phyloP scores from a whole-genome alignment of 2,797 vertebrate species.

The Toxotes lorentzi region DNA sequence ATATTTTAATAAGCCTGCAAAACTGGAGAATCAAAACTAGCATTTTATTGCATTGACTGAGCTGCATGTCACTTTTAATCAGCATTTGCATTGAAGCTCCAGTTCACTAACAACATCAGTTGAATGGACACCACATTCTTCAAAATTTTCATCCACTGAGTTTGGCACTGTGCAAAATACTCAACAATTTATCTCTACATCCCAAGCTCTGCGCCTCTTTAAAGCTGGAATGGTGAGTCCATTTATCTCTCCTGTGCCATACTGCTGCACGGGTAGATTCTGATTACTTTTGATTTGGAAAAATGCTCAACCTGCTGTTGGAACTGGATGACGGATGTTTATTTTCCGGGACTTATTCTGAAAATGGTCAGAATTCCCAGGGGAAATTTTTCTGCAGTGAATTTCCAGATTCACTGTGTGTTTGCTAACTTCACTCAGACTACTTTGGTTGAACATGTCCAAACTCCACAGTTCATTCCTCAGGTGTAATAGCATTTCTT shows the following conservation, averaged over 20 bases:
- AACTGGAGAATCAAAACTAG: not conserved
- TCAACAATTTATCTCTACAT: not conserved
- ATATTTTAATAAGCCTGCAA: too few relatives aligned
- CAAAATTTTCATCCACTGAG: not conserved
- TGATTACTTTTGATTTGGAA: slow-evolving; percentile 25
- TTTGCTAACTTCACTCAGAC: not conserved
- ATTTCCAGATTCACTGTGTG: slow-evolving; percentile 5
- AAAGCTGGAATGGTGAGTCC: not conserved
- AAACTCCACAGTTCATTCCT: not conserved
- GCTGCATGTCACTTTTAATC: not conserved
- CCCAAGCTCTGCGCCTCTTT: not conserved
- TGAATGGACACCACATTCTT: slow-evolving; percentile 4
- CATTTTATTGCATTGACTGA: not conserved
- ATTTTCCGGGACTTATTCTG: not conserved
- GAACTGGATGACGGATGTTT: not conserved
- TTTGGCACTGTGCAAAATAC: slow-evolving; percentile 4
- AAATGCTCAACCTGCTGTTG: slow-evolving; percentile 14
- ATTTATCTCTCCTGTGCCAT: not conserved
- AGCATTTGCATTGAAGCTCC: not conserved
- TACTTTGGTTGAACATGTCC: not conserved
- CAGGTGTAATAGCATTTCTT: not conserved
- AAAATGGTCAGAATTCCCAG: slow-evolving; percentile 9
- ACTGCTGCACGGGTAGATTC: not conserved
- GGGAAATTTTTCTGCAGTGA: slow-evolving; percentile 12
- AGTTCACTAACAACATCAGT: slow-evolving; percentile 10